Percentiles rank a stretch among this genome's conserved stretches.
phyloP scores from a whole-genome alignment of 2,113 vertebrate species.

The Anser cygnoides region DNA sequence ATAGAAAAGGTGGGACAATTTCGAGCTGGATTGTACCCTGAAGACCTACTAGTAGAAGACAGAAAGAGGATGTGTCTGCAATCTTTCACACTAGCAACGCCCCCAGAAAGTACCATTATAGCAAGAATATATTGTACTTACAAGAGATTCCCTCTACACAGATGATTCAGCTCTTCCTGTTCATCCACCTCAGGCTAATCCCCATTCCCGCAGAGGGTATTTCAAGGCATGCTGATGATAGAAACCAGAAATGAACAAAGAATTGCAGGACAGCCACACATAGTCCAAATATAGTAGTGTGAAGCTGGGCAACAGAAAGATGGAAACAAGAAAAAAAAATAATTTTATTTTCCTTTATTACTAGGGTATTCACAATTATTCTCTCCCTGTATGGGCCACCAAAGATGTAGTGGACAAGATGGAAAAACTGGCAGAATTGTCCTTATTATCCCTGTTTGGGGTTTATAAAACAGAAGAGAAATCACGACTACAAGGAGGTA shows the following conservation, averaged over 20 bases:
- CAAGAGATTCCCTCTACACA: neutral
- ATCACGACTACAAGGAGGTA: constrained; percentile 87
- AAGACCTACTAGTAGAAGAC: neutral
- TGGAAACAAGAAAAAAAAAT: neutral
- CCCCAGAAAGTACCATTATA: accelerated
- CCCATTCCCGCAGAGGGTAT: neutral
- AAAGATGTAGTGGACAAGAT: constrained; percentile 77
- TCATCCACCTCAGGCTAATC: neutral
- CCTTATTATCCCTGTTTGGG: constrained; percentile 78
- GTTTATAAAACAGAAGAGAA: constrained; percentile 85
- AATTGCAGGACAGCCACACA: neutral
- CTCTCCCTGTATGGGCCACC: constrained; percentile 85
- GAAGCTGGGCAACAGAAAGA: neutral
- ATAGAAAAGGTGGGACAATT: neutral
- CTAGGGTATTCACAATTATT: constrained; percentile 84
- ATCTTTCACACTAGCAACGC: neutral
- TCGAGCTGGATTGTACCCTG: neutral
- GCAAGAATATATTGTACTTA: neutral
- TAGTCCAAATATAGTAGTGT: neutral
- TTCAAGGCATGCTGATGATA: neutral
- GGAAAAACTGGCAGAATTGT: constrained; percentile 80
- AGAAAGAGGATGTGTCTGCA: neutral
- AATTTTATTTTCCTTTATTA: neutral
- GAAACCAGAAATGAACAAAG: neutral
- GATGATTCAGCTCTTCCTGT: neutral